Conservation (phyloP, 1,140 invertebrate genomes). For the Nasonia longicornis region DNA sequence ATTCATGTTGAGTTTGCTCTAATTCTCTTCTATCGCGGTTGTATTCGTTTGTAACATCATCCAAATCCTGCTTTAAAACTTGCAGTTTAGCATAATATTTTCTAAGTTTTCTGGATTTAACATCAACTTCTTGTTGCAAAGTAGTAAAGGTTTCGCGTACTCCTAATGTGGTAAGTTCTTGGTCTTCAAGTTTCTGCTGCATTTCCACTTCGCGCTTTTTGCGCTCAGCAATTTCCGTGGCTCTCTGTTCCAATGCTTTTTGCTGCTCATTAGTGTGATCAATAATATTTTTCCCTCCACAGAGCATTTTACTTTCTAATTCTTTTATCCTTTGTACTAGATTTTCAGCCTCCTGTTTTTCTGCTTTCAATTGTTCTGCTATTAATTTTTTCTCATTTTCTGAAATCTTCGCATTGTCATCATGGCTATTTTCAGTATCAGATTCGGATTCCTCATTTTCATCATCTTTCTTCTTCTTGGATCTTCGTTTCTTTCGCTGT, state of each 20-base stretch:
- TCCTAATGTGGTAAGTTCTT: conserved; percentile 92
- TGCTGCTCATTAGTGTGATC: conserved; percentile 98
- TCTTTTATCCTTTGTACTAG: conserved; percentile 87
- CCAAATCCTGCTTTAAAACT: conserved; percentile 78
- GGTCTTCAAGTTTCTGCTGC: conserved; percentile 84
- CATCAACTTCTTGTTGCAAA: conserved; percentile 92
- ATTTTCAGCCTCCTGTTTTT: conserved; percentile 78
- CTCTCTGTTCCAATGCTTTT: conserved; percentile 89
- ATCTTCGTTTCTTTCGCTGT: conserved; percentile 71
- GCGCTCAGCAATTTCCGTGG: conserved; percentile 87
- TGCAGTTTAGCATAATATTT: conserved; percentile 65
- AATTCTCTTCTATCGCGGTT: conserved; percentile 83
- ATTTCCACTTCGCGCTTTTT: conserved; percentile 87
- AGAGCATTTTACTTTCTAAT: conserved; percentile 95
- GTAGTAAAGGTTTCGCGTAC: conserved; percentile 96
- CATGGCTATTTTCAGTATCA: conserved; percentile 66
- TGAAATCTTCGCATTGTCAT: conserved; percentile 69
- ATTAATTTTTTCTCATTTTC: conserved; percentile 76
- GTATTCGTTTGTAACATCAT: conserved; percentile 86
- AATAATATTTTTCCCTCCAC: conserved; percentile 97
- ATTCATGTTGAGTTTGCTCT: conserved; percentile 83
- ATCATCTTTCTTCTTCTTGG: conserved; percentile 66
- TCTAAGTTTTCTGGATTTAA: conserved; percentile 88
- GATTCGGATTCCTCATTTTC: conserved; percentile 65
- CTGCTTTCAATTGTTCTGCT: conserved; percentile 72